Percentiles rank a stretch among this genome's conserved stretches.
Evolutionary conservation across 2,113 vertebrate species (phyloP).

Genomic region (Zeus faber): DNA sequence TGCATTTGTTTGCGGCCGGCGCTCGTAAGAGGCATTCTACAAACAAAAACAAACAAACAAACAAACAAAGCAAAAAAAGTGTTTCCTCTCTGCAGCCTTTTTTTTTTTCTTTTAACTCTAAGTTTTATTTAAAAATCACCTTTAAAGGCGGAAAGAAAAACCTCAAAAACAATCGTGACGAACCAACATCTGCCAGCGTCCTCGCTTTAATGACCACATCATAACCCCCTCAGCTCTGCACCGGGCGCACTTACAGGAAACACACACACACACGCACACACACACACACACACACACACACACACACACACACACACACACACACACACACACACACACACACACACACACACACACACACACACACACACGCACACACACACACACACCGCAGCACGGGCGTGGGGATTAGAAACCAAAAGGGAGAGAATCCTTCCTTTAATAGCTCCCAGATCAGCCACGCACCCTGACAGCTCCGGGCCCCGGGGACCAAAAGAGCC

Average conservation of each 20-base stretch:
- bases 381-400: neutral
- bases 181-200: conserved; percentile 22
- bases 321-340: conserved; percentile 1
- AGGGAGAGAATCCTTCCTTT: neutral
- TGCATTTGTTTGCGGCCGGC: no score
- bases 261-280: neutral
- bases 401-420: conserved; percentile 10
- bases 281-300: neutral
- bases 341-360: conserved; percentile 1
- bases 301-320: conserved; percentile 7
- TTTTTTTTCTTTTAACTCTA: no score
- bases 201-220: conserved; percentile 25
- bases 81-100: no score
- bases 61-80: no score
- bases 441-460: conserved; percentile 2
- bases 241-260: conserved; percentile 8
- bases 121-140: no score
- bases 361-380: conserved; percentile 8
- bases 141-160: no score
- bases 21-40: no score
- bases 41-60: no score
- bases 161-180: conserved; percentile 1
- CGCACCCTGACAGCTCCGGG: conserved; percentile 8
- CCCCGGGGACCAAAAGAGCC: conserved; percentile 14
- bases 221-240: neutral